Conservation (phyloP, 2,888 invertebrate species). For the Mycalesis mineus region DNA sequence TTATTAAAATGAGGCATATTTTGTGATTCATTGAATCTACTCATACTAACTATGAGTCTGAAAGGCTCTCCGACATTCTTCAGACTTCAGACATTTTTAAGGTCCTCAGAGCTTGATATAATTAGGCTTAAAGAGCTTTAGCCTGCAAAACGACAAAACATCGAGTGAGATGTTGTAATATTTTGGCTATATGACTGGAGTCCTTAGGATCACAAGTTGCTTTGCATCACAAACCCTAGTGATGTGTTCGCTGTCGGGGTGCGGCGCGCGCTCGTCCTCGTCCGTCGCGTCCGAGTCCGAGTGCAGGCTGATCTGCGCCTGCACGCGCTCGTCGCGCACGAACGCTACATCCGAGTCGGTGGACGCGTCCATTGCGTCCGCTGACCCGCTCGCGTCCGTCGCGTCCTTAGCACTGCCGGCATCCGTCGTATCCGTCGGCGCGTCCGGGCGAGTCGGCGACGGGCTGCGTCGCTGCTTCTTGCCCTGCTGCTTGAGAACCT, state of each 20-base stretch:
- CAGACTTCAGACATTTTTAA: too few species aligned
- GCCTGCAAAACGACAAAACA: too few species aligned
- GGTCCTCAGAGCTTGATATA: too few species aligned
- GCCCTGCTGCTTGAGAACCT: conserved; percentile 49
- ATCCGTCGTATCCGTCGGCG: conserved; percentile 19
- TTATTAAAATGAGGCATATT: too few species aligned
- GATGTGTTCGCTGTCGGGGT: neutral
- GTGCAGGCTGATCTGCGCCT: conserved; percentile 20
- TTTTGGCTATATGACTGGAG: too few species aligned
- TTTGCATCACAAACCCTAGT: neutral
- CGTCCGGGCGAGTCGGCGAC: neutral
- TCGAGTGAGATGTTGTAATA: too few species aligned
- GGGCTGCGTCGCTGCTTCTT: conserved; percentile 20
- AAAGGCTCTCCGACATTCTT: too few species aligned
- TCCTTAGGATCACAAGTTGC: too few species aligned
- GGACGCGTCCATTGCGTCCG: conserved; percentile 10
- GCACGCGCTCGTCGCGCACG: conserved; percentile 40
- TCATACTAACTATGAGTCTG: too few species aligned
- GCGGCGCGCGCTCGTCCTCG: conserved; percentile 19
- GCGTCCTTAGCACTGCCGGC: neutral
- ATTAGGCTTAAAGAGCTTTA: too few species aligned
- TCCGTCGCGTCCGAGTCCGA: conserved; percentile 31
- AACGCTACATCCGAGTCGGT: conserved; percentile 34
- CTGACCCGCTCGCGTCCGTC: neutral
- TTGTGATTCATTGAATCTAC: too few species aligned